A percentile compares a stretch with the other conserved stretches of the same genome.
These are phyloP conservation scores for Enoplosus armatus DNA, from an alignment of 2,797 vertebrate genomes.

Conservation along the genomic window DNA sequence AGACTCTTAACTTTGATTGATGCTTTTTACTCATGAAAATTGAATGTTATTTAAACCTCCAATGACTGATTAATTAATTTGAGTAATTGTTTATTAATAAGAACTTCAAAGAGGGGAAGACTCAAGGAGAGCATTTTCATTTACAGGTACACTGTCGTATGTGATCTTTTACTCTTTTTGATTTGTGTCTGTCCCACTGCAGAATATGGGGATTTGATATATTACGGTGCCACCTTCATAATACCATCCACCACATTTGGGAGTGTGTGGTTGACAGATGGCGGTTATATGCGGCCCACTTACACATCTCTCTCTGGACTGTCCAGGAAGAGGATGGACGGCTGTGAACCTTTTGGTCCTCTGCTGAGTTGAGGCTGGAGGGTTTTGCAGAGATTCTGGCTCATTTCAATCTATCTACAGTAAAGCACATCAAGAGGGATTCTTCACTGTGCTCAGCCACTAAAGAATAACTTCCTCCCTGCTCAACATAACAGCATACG, in stretches of 20 bases:
- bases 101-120: conserved; percentile 6
- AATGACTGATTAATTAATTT: neutral
- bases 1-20: neutral
- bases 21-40: neutral
- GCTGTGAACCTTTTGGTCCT: conserved; percentile 25
- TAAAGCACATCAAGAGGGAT: conserved; percentile 4
- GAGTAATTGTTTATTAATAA: no score
- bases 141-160: neutral
- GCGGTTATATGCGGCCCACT: conserved; percentile 49
- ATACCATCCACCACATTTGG: conserved; percentile 54
- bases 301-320: conserved; percentile 55
- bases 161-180: conserved; percentile 26
- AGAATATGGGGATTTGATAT: conserved; percentile 45
- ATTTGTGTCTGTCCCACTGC: conserved; percentile 38
- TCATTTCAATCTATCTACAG: neutral
- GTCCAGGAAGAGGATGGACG: conserved; percentile 32
- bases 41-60: neutral
- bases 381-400: neutral
- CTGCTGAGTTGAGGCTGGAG: neutral
- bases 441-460: neutral
- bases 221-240: conserved; percentile 41
- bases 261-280: conserved; percentile 56
- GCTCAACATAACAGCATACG: neutral
- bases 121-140: conserved; percentile 1
- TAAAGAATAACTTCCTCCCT: conserved; percentile 3